A percentile compares a stretch with the other conserved stretches of the same genome.
These are phyloP conservation scores for Hydrochoerus hydrochaeris DNA, from an alignment of 2,113 vertebrate genomes.

Conservation along the genomic window DNA sequence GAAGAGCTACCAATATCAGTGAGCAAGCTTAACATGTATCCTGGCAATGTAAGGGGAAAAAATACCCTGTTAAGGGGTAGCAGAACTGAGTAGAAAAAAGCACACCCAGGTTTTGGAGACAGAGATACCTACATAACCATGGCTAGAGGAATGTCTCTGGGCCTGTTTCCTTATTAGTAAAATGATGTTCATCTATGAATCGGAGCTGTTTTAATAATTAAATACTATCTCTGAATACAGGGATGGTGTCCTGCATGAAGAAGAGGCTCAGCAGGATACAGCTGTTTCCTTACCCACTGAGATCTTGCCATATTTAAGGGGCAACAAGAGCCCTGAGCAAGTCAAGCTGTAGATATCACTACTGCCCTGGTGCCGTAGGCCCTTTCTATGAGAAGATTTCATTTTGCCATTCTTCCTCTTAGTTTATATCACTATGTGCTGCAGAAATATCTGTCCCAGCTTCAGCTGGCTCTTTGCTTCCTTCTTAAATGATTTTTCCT, in stretches of 20 bases:
- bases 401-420: slow-evolving; percentile 7
- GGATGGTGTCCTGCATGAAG: background rate
- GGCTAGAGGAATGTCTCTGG: background rate
- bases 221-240: background rate
- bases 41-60: background rate
- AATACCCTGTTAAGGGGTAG: background rate
- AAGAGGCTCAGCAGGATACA: background rate
- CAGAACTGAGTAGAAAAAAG: slow-evolving; percentile 7
- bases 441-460: background rate
- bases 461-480: background rate
- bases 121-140: background rate
- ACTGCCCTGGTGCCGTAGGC: background rate
- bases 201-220: background rate
- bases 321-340: background rate
- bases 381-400: background rate
- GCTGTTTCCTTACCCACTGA: background rate
- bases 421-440: background rate
- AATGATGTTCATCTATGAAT: background rate
- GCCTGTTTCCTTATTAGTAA: background rate
- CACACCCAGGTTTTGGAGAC: background rate
- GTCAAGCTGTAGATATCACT: background rate
- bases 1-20: background rate
- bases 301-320: background rate
- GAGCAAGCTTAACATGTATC: background rate
- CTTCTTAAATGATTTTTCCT: background rate